A percentile compares a stretch with the other conserved stretches of the same genome.
Evolutionary conservation across 2,888 invertebrate species (phyloP).

Genomic region (Bedellia somnulentella): DNA sequence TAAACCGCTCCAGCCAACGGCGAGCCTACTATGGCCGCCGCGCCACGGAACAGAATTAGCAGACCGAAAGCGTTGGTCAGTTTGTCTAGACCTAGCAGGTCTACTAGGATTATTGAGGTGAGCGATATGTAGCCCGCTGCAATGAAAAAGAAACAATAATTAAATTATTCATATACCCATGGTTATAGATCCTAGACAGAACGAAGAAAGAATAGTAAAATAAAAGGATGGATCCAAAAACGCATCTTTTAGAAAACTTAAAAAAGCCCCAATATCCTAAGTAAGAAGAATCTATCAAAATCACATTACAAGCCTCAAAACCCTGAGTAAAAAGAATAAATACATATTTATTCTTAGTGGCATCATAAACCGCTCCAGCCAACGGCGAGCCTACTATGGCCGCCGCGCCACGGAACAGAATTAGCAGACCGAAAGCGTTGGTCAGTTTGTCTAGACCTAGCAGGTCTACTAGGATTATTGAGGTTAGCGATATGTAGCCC

Average conservation of each 20-base stretch:
- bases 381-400: slow-evolving; percentile 87
- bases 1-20: slow-evolving; percentile 87
- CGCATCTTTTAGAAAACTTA: no score
- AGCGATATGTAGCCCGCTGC: slow-evolving; percentile 95
- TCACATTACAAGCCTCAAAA: no score
- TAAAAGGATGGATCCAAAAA: no score
- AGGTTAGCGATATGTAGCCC: slow-evolving; percentile 96
- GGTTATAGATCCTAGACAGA: no score
- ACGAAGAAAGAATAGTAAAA: no score
- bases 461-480: slow-evolving; percentile 95
- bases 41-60: slow-evolving; percentile 92
- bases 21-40: slow-evolving; percentile 86
- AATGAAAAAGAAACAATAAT: no score
- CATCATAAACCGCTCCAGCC: no score
- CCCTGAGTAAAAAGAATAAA: no score
- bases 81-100: slow-evolving; percentile 92
- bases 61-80: slow-evolving; percentile 97
- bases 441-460: slow-evolving; percentile 94
- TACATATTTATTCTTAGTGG: slow-evolving; percentile 75
- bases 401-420: slow-evolving; percentile 93
- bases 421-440: slow-evolving; percentile 94
- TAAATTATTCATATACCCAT: no score
- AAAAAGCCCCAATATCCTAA: no score
- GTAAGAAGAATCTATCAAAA: no score
- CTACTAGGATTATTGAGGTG: slow-evolving; percentile 96